Evolutionary conservation across 2,113 vertebrate species (phyloP).

Genomic region (Ivindomyrus marchei): DNA sequence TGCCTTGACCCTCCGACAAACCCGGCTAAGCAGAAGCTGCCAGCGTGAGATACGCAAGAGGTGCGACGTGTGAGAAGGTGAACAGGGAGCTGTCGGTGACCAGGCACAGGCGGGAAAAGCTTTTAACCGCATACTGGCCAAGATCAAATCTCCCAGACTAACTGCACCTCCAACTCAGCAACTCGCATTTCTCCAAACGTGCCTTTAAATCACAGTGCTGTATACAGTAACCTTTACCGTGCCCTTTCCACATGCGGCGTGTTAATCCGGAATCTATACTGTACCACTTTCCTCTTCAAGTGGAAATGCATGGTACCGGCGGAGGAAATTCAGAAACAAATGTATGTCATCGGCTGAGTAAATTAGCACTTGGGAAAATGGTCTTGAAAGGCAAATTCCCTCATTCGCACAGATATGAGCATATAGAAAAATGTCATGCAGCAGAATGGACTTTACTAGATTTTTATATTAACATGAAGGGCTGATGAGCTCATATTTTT

Average conservation of each 20-base stretch:
- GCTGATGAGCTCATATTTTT: background rate
- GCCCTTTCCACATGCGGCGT: background rate
- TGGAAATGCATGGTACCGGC: background rate
- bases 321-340: background rate
- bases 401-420: background rate
- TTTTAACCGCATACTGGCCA: background rate
- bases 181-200: background rate
- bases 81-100: background rate
- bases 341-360: background rate
- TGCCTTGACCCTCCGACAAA: background rate
- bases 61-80: background rate
- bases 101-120: background rate
- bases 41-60: background rate
- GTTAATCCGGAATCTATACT: background rate
- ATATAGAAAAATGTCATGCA: background rate
- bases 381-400: background rate
- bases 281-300: background rate
- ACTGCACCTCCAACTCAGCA: background rate
- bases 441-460: background rate
- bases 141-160: background rate
- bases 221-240: background rate
- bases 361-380: background rate
- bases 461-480: background rate
- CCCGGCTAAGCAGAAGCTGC: background rate
- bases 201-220: background rate